Percentiles rank a stretch among this genome's conserved stretches.
Evolutionary conservation across 2,797 vertebrate species (phyloP).

Genomic region (Pseudotriccus pelzelni): DNA sequence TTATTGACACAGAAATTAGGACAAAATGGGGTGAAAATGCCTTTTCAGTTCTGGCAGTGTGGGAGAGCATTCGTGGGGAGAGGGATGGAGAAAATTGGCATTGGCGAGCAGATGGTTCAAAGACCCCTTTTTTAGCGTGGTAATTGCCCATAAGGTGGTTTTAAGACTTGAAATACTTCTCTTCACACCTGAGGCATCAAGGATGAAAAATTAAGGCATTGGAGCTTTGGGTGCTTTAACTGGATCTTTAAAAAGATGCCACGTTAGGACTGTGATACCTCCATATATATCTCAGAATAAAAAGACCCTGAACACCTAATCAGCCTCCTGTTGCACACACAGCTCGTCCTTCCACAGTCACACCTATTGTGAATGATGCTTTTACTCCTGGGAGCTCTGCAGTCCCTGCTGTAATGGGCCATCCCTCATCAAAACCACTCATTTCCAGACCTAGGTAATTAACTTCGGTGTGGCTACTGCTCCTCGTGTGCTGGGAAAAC

Average conservation of each 20-base stretch:
- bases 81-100: background rate
- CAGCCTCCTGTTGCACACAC: background rate
- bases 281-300: background rate
- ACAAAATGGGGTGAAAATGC: background rate
- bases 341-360: background rate
- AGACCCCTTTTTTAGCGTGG: background rate
- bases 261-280: background rate
- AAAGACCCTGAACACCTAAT: background rate
- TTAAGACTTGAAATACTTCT: background rate
- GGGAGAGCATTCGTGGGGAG: background rate
- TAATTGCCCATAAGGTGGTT: background rate
- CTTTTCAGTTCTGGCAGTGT: background rate
- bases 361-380: background rate
- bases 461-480: background rate
- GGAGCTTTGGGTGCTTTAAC: background rate
- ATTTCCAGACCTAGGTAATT: background rate
- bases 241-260: background rate
- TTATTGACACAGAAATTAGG: rapidly evolving
- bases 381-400: background rate
- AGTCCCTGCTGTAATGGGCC: background rate
- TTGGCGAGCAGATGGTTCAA: background rate
- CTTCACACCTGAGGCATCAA: background rate
- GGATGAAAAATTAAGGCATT: background rate
- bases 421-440: background rate
- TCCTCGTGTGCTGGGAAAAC: background rate